Conservation (phyloP, 2,113 vertebrate genomes). For the Chloropsis hardwickii region DNA sequence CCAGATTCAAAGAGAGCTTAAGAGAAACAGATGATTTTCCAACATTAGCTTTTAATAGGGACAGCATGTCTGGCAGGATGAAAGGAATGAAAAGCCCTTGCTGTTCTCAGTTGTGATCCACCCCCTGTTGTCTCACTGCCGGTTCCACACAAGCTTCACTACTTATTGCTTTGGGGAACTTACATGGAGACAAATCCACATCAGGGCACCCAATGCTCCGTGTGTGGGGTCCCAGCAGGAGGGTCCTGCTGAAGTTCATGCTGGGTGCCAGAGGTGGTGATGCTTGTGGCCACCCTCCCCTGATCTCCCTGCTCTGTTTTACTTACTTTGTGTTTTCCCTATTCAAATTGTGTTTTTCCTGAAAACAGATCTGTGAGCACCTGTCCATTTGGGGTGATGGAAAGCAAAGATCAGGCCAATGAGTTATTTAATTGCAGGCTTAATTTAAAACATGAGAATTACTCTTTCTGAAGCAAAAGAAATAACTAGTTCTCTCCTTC, state of each 20-base stretch:
- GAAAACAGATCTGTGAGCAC: neutral
- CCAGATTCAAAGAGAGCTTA: neutral
- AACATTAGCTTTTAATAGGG: conserved; percentile 18
- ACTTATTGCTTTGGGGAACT: neutral
- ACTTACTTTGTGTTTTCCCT: neutral
- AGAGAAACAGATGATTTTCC: conserved; percentile 38
- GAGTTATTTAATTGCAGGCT: neutral
- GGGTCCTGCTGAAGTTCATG: neutral
- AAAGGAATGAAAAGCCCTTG: neutral
- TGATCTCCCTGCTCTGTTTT: neutral
- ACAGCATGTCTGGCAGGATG: neutral
- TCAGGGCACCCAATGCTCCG: fast-evolving
- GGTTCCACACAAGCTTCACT: neutral
- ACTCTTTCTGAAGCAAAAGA: neutral
- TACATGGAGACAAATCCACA: fast-evolving
- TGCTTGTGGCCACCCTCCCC: neutral
- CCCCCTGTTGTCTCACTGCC: neutral
- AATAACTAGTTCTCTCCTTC: neutral
- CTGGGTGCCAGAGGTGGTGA: neutral
- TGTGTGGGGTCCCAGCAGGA: neutral
- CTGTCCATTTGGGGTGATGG: neutral
- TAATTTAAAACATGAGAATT: neutral
- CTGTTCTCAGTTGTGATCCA: conserved; percentile 1
- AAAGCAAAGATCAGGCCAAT: neutral
- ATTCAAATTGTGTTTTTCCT: neutral